Evolutionary conservation across 2,113 vertebrate species (phyloP), one percentile per base, ranked within the genome.

Genomic region (Ancistrus triradiatus): DNA sequence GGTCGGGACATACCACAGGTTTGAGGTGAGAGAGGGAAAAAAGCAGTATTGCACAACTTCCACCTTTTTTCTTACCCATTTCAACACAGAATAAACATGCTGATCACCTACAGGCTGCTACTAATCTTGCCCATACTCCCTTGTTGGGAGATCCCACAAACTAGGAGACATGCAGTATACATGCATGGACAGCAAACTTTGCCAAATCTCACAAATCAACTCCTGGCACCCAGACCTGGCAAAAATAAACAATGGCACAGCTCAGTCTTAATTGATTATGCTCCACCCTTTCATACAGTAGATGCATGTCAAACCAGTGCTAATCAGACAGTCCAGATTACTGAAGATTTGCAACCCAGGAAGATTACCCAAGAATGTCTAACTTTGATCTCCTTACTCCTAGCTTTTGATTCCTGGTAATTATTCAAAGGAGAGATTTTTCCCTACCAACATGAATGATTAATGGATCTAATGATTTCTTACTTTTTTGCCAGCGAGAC

Each of bases 231-330:
- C 78, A 80, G 77, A 79, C 64, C 74, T 83, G 59, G 74, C 69
- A 74, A 78, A 81, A 79, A 81, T 84, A 82, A 85, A 87, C 81
- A 85, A 76, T 17, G 49, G 76, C 70, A 77, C 77, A 74, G 66
- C 69, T 71, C 67, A 60, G 40, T 43, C 35, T 18, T 80, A 85
- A 86, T 83, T 80, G 79, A 87, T 86, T 77, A 77, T 77, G 74
- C 70, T 62, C 57, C 74, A 79, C 64, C 76, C 78, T 83, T 81
- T 84, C 63, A 84, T 87, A 85, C 83, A 86, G 86, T 86, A 85
- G 84, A 84, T 82, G 73, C 70, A 83, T 81, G 84, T 86, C 84
- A 87, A 86, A 86, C n/a, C 80, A 76, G 73, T 79, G 78, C 78
- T 82, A 78, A 78, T 74, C 76, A 52, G 69, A 61, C 71, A 66